These are phyloP conservation scores for Takifugu flavidus DNA, from an alignment of 2,113 vertebrate species.

Conservation along the genomic window DNA sequence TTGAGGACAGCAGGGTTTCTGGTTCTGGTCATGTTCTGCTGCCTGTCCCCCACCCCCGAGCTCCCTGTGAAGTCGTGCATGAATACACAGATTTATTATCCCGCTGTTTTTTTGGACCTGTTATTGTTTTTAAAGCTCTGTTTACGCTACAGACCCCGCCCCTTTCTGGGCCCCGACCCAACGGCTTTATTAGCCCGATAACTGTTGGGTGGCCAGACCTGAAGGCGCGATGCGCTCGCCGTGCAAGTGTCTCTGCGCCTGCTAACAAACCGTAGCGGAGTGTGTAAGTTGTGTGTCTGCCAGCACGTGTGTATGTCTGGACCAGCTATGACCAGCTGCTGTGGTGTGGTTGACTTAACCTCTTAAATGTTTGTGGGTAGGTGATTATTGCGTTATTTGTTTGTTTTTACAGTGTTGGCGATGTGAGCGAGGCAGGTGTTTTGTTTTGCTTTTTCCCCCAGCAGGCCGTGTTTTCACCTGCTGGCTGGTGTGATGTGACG, in stretches of 20 bases:
- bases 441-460: background rate
- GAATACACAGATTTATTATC: conserved; percentile 44
- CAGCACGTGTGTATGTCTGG: background rate
- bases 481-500: conserved; percentile 23
- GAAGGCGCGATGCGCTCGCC: conserved; percentile 11
- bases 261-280: background rate
- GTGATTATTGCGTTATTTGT: conserved; percentile 62
- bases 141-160: conserved; percentile 49
- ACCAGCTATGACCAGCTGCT: conserved; percentile 46
- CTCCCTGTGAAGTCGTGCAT: conserved; percentile 41
- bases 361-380: conserved; percentile 57
- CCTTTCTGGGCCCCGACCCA: conserved; percentile 52
- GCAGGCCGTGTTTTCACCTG: conserved; percentile 26
- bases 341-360: conserved; percentile 51
- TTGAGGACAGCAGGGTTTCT: background rate
- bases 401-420: conserved; percentile 47
- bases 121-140: conserved; percentile 64
- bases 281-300: background rate
- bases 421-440: conserved; percentile 30
- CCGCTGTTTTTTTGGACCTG: conserved; percentile 32
- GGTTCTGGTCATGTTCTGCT: too few relatives aligned
- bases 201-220: conserved; percentile 58
- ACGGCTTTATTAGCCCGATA: conserved; percentile 56
- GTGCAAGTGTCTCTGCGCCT: background rate
- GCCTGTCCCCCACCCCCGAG: conserved; percentile 2